These are phyloP conservation scores for Orchestia grillus DNA, from an alignment of 1,140 invertebrate species.

Conservation along the genomic window DNA sequence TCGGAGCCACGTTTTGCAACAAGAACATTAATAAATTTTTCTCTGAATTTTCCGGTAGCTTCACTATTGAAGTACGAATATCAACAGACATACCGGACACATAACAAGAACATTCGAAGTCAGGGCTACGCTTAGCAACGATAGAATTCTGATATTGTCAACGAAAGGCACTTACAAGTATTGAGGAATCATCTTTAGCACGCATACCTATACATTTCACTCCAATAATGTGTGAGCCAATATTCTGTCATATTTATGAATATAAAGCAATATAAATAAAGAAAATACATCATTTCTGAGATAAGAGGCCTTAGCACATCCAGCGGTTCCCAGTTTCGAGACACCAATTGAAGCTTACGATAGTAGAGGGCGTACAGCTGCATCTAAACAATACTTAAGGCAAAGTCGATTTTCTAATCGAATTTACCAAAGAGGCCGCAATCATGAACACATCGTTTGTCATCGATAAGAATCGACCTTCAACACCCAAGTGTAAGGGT, in stretches of 20 bases:
- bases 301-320: not conserved
- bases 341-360: slow-evolving; percentile 4
- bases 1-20: not conserved
- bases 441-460: slow-evolving; percentile 31
- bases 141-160: slow-evolving; percentile 44
- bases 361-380: not conserved
- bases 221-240: slow-evolving; percentile 1
- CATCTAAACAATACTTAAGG: slow-evolving; percentile 27
- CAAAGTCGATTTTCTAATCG: not conserved
- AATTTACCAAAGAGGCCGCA: slow-evolving; percentile 34
- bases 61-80: not conserved
- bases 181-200: slow-evolving; percentile 18
- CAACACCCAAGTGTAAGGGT: not conserved
- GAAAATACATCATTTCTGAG: not conserved
- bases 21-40: not conserved
- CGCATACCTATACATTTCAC: not conserved
- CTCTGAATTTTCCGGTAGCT: not conserved
- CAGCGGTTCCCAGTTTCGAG: not conserved
- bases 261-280: not conserved
- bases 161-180: slow-evolving; percentile 43
- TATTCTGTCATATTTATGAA: not conserved
- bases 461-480: slow-evolving; percentile 6
- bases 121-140: not conserved
- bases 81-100: not conserved
- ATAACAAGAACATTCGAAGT: slow-evolving; percentile 9